Evolutionary conservation across 1,140 invertebrate species (phyloP), one percentile per base, ranked within the genome.

Genomic region (Calephelis virginiensis): DNA sequence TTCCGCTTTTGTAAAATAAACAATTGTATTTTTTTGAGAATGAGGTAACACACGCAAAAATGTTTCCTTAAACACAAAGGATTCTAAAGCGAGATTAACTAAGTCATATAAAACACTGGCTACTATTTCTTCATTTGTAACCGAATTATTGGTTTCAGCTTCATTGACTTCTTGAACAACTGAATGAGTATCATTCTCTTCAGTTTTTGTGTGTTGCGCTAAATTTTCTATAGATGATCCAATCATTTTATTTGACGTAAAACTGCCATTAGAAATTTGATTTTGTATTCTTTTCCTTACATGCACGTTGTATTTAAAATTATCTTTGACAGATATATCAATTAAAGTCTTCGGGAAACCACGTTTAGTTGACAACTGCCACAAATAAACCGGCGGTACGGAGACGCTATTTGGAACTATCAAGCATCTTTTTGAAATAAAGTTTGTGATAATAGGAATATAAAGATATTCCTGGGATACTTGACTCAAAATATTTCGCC

Each of bases 1-100:
- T 68, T 83, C 78, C 8, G 71, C 61, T 77, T 86, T 86, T 12
- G 70, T 78, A 49, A 89, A 84, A 64, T 78, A 71, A 14, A 86
- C 74, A 14, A 68, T 37, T 59, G 82, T 73, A 45, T 69, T 70
- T 43, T 45, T 62, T 65, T 75, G 78, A n/a, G 72, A 74, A 61
- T 72, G 64, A 4, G 79, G 70, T 14, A 14, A n/a, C 43, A 89
- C 53, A 65, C 61, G 64, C 40, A 83, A 59, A 73, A 74, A 83
- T 1, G 77, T 82, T 7, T 71, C 49, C 45, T 86, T 76, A 66
- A 90, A 80, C 28, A 82, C 14, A 74, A 87, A 89, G 13, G 74
- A 63, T 59, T 86, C 77, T 56, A 88, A 73, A 56, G 81, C 72
- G 17, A 68, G 61, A 40, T 82, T 70, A 64, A 89, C 53, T 11